Conservation (phyloP, 2,797 vertebrate species). For the Mastacembelus armatus region DNA sequence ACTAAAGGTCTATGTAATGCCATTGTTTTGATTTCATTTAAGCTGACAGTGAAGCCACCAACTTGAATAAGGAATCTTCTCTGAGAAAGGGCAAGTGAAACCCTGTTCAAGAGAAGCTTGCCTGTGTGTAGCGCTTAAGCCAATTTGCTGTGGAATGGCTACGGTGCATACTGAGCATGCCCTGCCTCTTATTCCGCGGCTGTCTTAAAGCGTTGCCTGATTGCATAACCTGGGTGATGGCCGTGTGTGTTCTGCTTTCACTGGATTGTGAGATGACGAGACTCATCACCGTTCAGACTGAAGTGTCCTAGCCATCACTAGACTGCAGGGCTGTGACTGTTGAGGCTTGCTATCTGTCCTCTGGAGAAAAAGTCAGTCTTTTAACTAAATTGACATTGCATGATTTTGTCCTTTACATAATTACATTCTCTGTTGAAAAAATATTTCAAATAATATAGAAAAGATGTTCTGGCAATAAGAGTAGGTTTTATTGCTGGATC, state of each 20-base stretch:
- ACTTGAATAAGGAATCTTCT: slow-evolving; percentile 66
- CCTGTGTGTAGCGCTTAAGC: slow-evolving; percentile 76
- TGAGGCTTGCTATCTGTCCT: slow-evolving; percentile 57
- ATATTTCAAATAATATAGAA: neutral
- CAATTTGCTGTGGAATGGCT: slow-evolving; percentile 81
- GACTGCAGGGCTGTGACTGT: slow-evolving; percentile 53
- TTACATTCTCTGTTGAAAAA: slow-evolving; percentile 7
- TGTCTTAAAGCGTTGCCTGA: slow-evolving; percentile 78
- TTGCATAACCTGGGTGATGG: slow-evolving; percentile 81
- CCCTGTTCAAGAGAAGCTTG: slow-evolving; percentile 73
- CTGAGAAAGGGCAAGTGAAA: slow-evolving; percentile 76
- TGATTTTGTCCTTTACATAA: slow-evolving; percentile 42
- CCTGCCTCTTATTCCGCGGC: slow-evolving; percentile 70
- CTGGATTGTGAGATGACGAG: slow-evolving; percentile 71
- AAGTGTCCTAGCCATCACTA: slow-evolving; percentile 49
- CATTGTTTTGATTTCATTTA: slow-evolving; percentile 66
- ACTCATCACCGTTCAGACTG: slow-evolving; percentile 66
- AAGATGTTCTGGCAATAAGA: slow-evolving; percentile 3
- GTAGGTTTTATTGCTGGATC: neutral
- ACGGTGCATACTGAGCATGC: slow-evolving; percentile 78
- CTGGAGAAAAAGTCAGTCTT: slow-evolving; percentile 32
- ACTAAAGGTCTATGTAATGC: slow-evolving; percentile 38
- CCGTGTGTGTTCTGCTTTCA: slow-evolving; percentile 73
- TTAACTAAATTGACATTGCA: slow-evolving; percentile 44
- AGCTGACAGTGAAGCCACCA: slow-evolving; percentile 65